Evolutionary conservation across 2,888 invertebrate genomes (phyloP).

Genomic region (Pollenia labialis): DNA sequence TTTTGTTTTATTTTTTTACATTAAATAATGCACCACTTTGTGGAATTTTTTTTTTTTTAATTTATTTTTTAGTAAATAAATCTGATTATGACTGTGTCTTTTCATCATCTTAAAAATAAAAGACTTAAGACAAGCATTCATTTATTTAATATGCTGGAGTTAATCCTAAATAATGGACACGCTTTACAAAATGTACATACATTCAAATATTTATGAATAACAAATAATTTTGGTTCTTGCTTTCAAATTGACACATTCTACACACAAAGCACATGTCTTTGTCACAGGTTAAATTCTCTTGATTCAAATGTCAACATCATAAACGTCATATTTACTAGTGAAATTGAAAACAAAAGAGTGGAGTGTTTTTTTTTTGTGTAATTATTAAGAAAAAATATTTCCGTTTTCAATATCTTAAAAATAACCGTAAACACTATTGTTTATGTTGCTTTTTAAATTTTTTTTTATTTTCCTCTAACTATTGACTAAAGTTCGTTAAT

Average conservation of each 20-base stretch:
- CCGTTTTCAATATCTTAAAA: neutral
- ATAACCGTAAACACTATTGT: slow-evolving; percentile 56
- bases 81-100: neutral
- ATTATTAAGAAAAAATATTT: neutral
- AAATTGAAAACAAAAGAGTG: neutral
- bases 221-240: neutral
- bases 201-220: neutral
- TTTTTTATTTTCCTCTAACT: slow-evolving; percentile 15
- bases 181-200: neutral
- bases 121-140: neutral
- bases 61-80: too few species aligned
- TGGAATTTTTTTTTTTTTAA: too few species aligned
- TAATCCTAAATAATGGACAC: slow-evolving; percentile 16
- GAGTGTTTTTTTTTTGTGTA: neutral
- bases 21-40: too few species aligned
- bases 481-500: slow-evolving; percentile 47
- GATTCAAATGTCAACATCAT: slow-evolving; percentile 30
- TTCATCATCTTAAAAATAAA: neutral
- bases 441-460: slow-evolving; percentile 1
- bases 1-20: too few species aligned
- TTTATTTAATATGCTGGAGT: neutral
- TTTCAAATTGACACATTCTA: slow-evolving; percentile 1
- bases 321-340: neutral
- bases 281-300: neutral
- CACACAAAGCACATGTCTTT: neutral